Conservation (phyloP, 2,797 vertebrate genomes). For the Margarornis squamiger region DNA sequence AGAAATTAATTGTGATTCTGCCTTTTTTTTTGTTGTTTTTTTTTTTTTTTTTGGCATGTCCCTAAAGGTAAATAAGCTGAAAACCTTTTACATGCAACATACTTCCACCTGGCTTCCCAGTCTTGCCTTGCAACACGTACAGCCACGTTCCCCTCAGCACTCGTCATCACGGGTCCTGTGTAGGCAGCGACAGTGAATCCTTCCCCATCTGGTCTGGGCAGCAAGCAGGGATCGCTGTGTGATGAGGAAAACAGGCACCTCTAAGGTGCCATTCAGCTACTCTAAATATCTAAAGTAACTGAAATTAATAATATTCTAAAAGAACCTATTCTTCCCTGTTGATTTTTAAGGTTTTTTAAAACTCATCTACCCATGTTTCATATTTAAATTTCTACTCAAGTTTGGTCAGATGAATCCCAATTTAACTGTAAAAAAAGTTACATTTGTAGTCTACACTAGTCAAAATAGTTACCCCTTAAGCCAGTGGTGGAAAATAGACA, state of each 20-base stretch:
- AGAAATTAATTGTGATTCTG: not conserved
- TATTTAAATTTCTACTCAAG: not conserved
- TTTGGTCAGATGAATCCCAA: not conserved
- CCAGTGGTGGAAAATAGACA: not conserved
- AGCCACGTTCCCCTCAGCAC: not conserved
- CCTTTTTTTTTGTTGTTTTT: not conserved
- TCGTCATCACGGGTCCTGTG: not conserved
- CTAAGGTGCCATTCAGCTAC: not conserved
- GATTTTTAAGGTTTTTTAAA: not conserved
- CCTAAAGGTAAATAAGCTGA: not conserved
- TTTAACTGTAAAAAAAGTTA: not conserved
- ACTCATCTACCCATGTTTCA: not conserved
- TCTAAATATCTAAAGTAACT: not conserved
- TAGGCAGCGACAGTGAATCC: not conserved
- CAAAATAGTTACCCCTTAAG: not conserved
- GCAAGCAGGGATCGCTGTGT: not conserved
- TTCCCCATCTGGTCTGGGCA: not conserved
- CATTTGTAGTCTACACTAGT: not conserved
- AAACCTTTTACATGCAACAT: not conserved
- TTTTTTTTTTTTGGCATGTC: not conserved
- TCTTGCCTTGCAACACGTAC: not conserved
- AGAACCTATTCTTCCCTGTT: not conserved
- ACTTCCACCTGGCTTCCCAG: not conserved
- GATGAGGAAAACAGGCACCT: not conserved
- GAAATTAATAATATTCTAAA: not conserved